phyloP scores from a whole-genome alignment of 2,888 invertebrate species.

The Lydus trimaculatus region DNA sequence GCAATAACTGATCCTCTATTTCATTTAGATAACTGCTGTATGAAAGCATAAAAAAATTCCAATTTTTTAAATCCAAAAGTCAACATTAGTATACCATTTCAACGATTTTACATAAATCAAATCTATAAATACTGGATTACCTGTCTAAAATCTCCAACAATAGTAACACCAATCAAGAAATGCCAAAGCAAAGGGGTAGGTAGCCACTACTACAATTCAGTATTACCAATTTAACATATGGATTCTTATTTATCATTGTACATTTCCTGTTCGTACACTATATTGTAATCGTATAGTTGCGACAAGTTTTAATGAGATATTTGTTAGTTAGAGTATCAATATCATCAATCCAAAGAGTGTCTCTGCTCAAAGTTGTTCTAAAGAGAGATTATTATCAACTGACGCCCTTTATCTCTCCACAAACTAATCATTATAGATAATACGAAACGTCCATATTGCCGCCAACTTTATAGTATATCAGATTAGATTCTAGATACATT shows the following conservation, averaged over 20 bases:
- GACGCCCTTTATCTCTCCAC: neutral
- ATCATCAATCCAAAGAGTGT: neutral
- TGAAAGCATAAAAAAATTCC: too few species aligned
- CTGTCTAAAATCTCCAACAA: too few species aligned
- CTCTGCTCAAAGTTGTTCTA: neutral
- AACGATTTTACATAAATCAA: too few species aligned
- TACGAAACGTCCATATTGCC: neutral
- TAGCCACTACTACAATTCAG: too few species aligned
- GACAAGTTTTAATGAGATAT: neutral
- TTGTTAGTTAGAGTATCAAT: neutral
- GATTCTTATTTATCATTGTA: too few species aligned
- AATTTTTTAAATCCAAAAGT: too few species aligned
- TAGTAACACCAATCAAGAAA: too few species aligned
- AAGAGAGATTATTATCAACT: neutral
- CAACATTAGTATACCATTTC: too few species aligned
- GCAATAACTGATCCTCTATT: neutral
- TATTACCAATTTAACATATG: too few species aligned
- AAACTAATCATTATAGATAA: neutral
- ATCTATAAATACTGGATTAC: too few species aligned
- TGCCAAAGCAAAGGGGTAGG: too few species aligned
- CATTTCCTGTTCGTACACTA: too few species aligned
- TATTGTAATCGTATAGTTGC: neutral
- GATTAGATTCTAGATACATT: neutral
- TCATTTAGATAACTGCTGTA: neutral
- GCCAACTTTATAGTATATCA: neutral